Evolutionary conservation across 2,888 invertebrate genomes (phyloP).

Genomic region (Philaethria dido): DNA sequence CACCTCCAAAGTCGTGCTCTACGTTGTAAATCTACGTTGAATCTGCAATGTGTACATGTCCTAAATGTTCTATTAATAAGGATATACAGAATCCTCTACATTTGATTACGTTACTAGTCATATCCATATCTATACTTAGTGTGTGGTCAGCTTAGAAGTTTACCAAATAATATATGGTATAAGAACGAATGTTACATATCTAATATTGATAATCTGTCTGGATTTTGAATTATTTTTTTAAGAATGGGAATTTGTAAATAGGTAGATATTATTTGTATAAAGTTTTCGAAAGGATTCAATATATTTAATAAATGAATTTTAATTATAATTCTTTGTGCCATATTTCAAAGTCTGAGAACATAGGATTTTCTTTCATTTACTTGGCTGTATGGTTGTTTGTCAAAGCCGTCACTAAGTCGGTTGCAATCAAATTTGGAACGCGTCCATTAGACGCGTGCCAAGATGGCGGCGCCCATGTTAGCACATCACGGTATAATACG

Average conservation of each 20-base stretch:
- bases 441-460: conserved; percentile 61
- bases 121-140: no score
- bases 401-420: conserved; percentile 39
- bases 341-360: not conserved
- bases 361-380: not conserved
- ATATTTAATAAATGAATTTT: not conserved
- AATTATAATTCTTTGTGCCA: not conserved
- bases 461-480: conserved; percentile 55
- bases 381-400: conserved; percentile 31
- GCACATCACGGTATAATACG: conserved; percentile 56
- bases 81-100: no score
- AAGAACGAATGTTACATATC: no score
- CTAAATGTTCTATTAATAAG: no score
- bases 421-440: conserved; percentile 57
- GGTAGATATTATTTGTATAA: not conserved
- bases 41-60: no score
- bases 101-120: no score
- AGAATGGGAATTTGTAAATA: not conserved
- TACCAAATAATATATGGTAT: no score
- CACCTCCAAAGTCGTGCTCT: no score
- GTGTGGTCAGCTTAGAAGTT: no score
- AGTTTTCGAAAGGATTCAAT: not conserved
- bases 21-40: no score
- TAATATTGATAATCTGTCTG: not conserved
- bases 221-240: not conserved